These are phyloP conservation scores for Delphinapterus leucas DNA, from an alignment of 2,113 vertebrate genomes.

Conservation along the genomic window DNA sequence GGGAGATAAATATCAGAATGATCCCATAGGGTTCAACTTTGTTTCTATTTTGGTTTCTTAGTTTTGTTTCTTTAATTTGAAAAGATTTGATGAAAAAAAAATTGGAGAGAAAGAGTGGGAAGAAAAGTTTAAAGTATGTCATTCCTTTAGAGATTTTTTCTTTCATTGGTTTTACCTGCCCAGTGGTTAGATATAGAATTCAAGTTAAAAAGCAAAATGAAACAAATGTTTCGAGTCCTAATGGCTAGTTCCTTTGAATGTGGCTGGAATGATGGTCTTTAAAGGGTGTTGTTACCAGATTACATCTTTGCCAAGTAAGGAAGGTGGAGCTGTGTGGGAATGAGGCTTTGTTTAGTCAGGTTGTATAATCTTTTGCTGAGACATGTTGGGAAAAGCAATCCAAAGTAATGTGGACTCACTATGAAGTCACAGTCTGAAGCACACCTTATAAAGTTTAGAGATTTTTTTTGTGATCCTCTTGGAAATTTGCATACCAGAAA, in stretches of 20 bases:
- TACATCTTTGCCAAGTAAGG: slow-evolving; percentile 71
- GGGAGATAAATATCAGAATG: neutral
- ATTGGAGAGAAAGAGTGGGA: neutral
- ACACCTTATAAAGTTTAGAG: neutral
- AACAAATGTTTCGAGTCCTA: neutral
- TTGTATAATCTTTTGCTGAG: slow-evolving; percentile 79
- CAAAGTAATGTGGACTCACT: slow-evolving; percentile 46
- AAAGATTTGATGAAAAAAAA: neutral
- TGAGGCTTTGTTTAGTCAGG: slow-evolving; percentile 80
- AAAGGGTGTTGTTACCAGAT: slow-evolving; percentile 78
- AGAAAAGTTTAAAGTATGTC: slow-evolving; percentile 9
- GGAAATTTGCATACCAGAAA: slow-evolving; percentile 22
- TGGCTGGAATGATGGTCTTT: slow-evolving; percentile 49
- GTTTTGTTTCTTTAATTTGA: slow-evolving; percentile 15
- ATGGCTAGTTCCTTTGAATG: slow-evolving; percentile 48
- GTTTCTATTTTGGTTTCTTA: neutral
- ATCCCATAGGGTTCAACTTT: neutral
- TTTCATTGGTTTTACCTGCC: neutral
- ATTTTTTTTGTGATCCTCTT: neutral
- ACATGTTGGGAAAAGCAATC: slow-evolving; percentile 78
- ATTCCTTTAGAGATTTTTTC: neutral
- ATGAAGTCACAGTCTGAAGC: slow-evolving; percentile 20
- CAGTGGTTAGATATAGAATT: slow-evolving; percentile 55
- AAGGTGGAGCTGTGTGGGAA: slow-evolving; percentile 83
- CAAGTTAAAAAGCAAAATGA: neutral